Evolutionary conservation across 2,888 invertebrate species (phyloP).

Genomic region (Melanostoma mellinum): DNA sequence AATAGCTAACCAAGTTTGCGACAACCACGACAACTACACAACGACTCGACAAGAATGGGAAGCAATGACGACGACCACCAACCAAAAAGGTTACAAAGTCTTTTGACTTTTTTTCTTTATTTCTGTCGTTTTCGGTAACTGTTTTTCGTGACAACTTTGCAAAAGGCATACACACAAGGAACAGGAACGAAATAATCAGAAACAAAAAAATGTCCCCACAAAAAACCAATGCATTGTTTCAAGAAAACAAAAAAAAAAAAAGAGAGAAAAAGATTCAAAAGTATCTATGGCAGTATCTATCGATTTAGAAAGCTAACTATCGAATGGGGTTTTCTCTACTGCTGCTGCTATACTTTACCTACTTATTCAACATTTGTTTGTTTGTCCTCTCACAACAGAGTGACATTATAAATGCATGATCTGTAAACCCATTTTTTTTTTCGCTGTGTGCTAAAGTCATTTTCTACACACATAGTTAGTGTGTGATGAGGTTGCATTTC

Average conservation of each 20-base stretch:
- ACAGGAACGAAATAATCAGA: constrained; percentile 42
- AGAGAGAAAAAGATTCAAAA: constrained; percentile 56
- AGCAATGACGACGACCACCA: constrained; percentile 66
- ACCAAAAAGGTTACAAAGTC: constrained; percentile 70
- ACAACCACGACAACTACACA: constrained; percentile 55
- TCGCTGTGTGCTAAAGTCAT: constrained; percentile 12
- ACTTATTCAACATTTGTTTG: constrained; percentile 49
- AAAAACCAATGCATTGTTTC: constrained; percentile 63
- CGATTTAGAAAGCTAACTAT: constrained; percentile 71
- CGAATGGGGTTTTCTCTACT: constrained; percentile 31
- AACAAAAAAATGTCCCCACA: constrained; percentile 16
- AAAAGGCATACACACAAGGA: constrained; percentile 36
- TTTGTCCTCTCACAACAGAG: constrained; percentile 33
- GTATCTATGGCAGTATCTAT: constrained; percentile 58
- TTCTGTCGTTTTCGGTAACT: constrained; percentile 55
- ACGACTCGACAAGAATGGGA: constrained; percentile 42
- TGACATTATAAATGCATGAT: constrained; percentile 72
- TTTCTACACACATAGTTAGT: constrained; percentile 53
- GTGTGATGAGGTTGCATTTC: constrained; percentile 26
- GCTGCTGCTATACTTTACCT: constrained; percentile 17
- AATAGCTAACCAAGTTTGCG: constrained; percentile 69
- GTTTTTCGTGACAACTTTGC: constrained; percentile 70
- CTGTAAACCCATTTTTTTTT: constrained; percentile 63
- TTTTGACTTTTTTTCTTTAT: constrained; percentile 35
- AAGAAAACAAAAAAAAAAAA: constrained; percentile 50